Conservation (phyloP, 2,113 vertebrate genomes). For the Eptesicus fuscus region DNA sequence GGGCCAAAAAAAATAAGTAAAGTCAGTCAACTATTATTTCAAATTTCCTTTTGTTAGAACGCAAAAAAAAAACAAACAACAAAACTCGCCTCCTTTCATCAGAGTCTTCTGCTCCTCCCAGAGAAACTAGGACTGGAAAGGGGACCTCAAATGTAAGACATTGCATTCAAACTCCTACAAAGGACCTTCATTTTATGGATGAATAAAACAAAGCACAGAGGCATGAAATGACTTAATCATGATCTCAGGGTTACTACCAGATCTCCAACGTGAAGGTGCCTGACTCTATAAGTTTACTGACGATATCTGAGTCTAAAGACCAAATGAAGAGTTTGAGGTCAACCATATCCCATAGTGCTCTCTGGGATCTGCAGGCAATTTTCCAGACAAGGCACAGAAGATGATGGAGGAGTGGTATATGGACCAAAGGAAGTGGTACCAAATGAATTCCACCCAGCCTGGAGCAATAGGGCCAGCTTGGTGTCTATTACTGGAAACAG, state of each 20-base stretch:
- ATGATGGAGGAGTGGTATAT: conserved; percentile 81
- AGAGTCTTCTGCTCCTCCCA: not conserved
- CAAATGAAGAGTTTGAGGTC: not conserved
- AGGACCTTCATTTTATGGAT: not conserved
- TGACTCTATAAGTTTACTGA: not conserved
- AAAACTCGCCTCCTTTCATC: not conserved
- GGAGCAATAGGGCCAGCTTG: conserved; percentile 76
- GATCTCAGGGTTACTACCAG: not conserved
- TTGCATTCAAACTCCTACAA: not conserved
- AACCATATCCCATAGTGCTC: not conserved
- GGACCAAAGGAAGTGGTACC: conserved; percentile 79
- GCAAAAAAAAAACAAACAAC: not conserved
- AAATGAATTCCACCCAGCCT: conserved; percentile 67
- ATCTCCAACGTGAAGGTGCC: not conserved
- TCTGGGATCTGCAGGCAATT: not conserved
- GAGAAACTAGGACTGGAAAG: not conserved
- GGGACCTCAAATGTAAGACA: not conserved
- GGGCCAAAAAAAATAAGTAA: not conserved
- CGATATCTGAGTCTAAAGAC: not conserved
- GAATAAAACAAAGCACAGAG: not conserved
- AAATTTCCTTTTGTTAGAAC: conserved; percentile 18
- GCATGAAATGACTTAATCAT: not conserved
- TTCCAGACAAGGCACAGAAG: not conserved
- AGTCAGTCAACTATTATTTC: not conserved
- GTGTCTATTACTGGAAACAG: conserved; percentile 84